Percentiles rank a stretch among this genome's conserved stretches.
Conservation (phyloP, 2,113 vertebrate genomes). For the Ciconia stormi region DNA sequence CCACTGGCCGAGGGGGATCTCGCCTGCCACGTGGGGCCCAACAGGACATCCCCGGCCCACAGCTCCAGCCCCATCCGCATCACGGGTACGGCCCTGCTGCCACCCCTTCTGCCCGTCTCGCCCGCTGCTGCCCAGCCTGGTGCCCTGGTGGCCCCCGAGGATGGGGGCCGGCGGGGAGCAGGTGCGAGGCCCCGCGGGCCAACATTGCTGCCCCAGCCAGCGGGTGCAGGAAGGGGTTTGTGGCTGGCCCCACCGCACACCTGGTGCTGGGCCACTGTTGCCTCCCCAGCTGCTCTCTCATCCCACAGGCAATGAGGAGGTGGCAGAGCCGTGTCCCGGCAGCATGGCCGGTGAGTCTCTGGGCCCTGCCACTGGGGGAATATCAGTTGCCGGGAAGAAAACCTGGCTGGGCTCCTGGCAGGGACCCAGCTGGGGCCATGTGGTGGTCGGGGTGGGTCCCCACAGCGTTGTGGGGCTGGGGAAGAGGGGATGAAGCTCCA, state of each 20-base stretch:
- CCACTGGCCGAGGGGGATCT: slow-evolving; percentile 6
- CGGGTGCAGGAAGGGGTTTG: slow-evolving; percentile 17
- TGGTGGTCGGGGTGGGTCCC: background rate
- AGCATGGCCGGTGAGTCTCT: background rate
- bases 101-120: background rate
- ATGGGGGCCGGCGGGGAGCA: background rate
- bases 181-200: background rate
- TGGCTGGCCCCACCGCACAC: background rate
- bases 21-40: slow-evolving; percentile 58
- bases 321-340: background rate
- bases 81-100: slow-evolving; percentile 6
- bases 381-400: rapidly evolving
- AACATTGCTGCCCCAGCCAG: rapidly evolving
- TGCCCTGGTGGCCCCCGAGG: rapidly evolving
- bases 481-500: background rate
- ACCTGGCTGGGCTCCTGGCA: background rate
- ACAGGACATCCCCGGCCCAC: background rate
- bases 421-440: rapidly evolving
- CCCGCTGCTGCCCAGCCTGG: background rate
- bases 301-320: background rate
- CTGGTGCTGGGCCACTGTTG: rapidly evolving
- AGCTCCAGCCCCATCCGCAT: slow-evolving; percentile 51
- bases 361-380: rapidly evolving
- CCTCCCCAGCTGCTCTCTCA: background rate
- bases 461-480: rapidly evolving